Evolutionary conservation across 1,140 invertebrate genomes (phyloP), one percentile per base, ranked within the genome.

Genomic region (Lucilia cuprina): DNA sequence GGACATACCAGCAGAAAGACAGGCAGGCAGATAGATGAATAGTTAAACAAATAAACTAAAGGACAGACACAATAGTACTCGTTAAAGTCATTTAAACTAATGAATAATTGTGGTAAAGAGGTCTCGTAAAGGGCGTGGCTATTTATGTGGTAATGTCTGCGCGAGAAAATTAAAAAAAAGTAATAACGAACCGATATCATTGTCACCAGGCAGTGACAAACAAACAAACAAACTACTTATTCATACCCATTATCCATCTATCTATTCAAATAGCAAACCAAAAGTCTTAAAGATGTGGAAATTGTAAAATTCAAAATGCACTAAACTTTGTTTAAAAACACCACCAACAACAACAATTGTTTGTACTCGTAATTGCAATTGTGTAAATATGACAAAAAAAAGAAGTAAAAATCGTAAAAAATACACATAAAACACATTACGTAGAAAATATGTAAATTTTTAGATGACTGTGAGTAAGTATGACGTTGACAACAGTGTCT

Each of bases 321-420:
- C 2, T 65, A 83, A 41, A 83, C 55, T 83, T 83, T 70, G 82
- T 70, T 55, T 17, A 55, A 55, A 55, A 30, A 30, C 1, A 3
- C 1, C 2, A 10, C 1, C 50, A 60, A 12, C 50, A 14, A 25
- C n/a, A 70, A 21, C 65, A 70, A 70, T 70, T 70, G 65, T 70
- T 70, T 70, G 65, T 70, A 70, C 65, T 70, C 74, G 85, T 85
- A 65, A 86, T 83, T 86, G 86, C 80, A 86, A 85, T 84, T 87
- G 75, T 78, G 85, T 83, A 84, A 85, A 86, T 85, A 87, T 86
- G 74, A 78, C 17, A 55, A 17, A 25, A 49, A 25, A 49, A 82
- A 41, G 19, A 75, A 75, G 21, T n/a, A 25, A 75, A 75, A 75
- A 30, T 17, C 13, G n/a, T n/a, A 17, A 60, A 60, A 30, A 60